phyloP scores from a whole-genome alignment of 2,797 vertebrate genomes.

The Martes flavigula region DNA sequence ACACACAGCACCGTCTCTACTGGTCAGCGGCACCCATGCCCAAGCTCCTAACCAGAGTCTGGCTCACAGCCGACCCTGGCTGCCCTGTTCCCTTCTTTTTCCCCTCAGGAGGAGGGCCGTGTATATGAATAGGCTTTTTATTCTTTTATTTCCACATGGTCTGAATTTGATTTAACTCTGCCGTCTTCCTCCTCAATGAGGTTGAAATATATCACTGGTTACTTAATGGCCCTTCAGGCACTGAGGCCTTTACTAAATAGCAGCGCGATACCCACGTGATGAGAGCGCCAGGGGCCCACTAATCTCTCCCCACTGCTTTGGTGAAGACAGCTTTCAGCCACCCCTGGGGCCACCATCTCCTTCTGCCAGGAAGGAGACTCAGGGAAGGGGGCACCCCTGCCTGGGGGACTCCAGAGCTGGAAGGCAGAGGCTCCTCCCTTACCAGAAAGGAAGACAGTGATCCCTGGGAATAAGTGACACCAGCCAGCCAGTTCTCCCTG shows the following conservation, averaged over 20 bases:
- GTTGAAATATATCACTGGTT: conserved; percentile 63
- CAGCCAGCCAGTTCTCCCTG: not conserved
- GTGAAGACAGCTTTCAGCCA: not conserved
- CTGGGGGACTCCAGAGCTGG: not conserved
- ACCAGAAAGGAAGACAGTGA: not conserved
- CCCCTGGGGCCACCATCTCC: not conserved
- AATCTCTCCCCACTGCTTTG: conserved; percentile 24
- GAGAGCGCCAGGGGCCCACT: not conserved
- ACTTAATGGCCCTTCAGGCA: conserved; percentile 52
- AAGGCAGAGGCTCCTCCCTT: not conserved
- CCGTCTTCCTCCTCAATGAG: conserved; percentile 38
- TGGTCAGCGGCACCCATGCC: not conserved
- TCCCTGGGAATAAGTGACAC: not conserved
- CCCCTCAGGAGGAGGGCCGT: not conserved
- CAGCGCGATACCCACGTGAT: not conserved
- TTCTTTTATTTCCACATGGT: conserved; percentile 41
- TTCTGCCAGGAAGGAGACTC: not conserved
- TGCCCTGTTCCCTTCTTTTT: not conserved
- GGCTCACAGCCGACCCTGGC: not conserved
- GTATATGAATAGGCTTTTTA: not conserved
- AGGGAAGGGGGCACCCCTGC: not conserved
- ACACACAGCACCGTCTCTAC: too few species aligned
- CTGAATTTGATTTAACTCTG: conserved; percentile 69
- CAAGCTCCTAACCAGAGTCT: not conserved
- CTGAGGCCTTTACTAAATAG: conserved; percentile 69